Evolutionary conservation across 2,888 invertebrate species (phyloP).

Genomic region (Stenoptilia bipunctidactyla): DNA sequence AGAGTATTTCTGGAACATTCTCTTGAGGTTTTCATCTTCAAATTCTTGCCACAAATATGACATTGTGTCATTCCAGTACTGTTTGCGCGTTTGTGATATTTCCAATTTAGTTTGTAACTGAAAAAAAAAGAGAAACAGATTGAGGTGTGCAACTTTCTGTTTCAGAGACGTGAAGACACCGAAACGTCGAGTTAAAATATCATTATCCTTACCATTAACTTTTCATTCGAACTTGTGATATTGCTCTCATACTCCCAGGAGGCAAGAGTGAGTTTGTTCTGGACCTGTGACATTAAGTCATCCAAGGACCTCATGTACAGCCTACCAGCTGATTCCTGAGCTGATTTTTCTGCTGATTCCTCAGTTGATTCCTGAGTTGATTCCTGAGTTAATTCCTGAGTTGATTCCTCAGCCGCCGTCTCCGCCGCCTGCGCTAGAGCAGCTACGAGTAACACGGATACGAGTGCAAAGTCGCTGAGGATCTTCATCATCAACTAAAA

Average conservation of each 20-base stretch:
- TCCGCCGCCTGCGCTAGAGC: conserved; percentile 51
- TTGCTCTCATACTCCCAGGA: conserved; percentile 83
- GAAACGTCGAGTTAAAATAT: too few species aligned
- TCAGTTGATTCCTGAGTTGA: too few species aligned
- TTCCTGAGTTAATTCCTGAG: too few species aligned
- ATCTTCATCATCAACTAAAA: conserved; percentile 61
- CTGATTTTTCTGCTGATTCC: conserved; percentile 64
- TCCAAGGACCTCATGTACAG: conserved; percentile 74
- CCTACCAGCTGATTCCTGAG: conserved; percentile 70
- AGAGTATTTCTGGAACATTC: conserved; percentile 81
- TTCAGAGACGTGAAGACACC: too few species aligned
- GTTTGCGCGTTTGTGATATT: conserved; percentile 69
- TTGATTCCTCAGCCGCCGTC: too few species aligned
- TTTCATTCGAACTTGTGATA: conserved; percentile 77
- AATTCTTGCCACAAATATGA: conserved; percentile 81
- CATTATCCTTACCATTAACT: conserved; percentile 19
- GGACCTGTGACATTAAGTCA: conserved; percentile 64
- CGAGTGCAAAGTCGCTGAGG: conserved; percentile 45
- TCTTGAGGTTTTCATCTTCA: conserved; percentile 74
- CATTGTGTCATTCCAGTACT: conserved; percentile 75
- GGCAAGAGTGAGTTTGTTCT: conserved; percentile 71
- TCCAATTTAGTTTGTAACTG: conserved; percentile 45
- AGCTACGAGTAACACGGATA: conserved; percentile 59
- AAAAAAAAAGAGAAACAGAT: too few species aligned
- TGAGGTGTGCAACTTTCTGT: too few species aligned